A percentile compares a stretch with the other conserved stretches of the same genome.
Evolutionary conservation across 2,113 vertebrate species (phyloP).

Genomic region (Panthera uncia): DNA sequence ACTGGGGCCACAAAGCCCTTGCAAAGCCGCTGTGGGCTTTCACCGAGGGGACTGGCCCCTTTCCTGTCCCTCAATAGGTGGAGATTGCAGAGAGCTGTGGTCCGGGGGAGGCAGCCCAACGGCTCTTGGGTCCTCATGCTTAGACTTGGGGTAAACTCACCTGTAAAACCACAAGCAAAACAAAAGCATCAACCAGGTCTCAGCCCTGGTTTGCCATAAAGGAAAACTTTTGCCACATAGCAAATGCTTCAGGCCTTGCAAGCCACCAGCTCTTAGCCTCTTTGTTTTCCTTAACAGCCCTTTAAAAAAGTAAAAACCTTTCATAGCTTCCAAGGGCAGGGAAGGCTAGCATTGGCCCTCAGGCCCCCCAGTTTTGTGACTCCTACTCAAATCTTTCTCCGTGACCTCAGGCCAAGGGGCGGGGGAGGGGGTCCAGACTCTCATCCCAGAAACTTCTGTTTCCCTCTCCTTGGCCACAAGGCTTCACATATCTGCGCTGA

Average conservation of each 20-base stretch:
- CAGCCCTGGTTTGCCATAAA: not conserved
- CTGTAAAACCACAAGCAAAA: not conserved
- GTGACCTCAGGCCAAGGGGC: not conserved
- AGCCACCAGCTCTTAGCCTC: no score
- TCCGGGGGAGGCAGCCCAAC: fast-evolving
- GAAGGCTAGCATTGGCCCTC: not conserved
- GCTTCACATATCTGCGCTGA: not conserved
- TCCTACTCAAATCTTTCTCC: not conserved
- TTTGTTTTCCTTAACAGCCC: not conserved
- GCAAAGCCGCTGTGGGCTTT: not conserved
- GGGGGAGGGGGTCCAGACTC: not conserved
- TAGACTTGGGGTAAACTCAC: not conserved
- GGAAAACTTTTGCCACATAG: not conserved
- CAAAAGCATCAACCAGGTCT: not conserved
- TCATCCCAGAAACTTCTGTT: not conserved
- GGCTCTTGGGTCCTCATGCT: not conserved
- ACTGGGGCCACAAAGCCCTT: not conserved
- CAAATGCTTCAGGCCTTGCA: not conserved
- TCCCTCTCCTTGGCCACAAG: not conserved
- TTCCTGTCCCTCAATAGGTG: not conserved
- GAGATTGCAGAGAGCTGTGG: not conserved
- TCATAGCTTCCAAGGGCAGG: not conserved
- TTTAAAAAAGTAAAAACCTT: not conserved
- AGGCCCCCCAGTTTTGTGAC: not conserved
- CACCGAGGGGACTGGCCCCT: not conserved